Conservation (phyloP, 2,113 vertebrate species). For the Epinephelus cyanopodus region DNA sequence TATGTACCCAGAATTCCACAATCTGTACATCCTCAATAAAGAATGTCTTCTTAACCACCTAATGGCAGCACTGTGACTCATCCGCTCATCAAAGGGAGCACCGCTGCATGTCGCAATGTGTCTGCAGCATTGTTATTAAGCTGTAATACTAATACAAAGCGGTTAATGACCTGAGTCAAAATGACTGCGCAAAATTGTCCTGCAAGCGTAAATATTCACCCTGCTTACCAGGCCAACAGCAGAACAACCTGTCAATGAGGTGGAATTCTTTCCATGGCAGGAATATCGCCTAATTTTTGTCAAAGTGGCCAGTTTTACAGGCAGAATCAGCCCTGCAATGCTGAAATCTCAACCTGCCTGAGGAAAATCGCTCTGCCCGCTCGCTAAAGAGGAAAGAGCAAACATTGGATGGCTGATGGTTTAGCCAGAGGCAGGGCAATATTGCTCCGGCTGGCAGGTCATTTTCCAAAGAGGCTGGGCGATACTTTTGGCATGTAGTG, state of each 20-base stretch:
- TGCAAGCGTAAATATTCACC: background rate
- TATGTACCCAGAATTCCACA: too few relatives aligned
- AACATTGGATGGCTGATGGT: background rate
- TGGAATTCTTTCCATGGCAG: background rate
- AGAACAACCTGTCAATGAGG: background rate
- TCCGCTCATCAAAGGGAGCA: background rate
- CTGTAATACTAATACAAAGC: background rate
- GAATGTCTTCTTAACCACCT: background rate
- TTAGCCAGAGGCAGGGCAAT: constrained; percentile 12
- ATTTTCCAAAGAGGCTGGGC: constrained; percentile 16
- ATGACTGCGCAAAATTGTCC: background rate
- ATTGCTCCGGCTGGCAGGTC: constrained; percentile 29
- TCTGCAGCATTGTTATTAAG: constrained; percentile 5
- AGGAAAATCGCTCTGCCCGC: constrained; percentile 11
- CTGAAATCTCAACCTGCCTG: background rate
- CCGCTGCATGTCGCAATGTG: background rate
- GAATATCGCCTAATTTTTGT: constrained; percentile 1
- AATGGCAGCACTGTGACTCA: background rate
- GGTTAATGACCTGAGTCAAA: constrained; percentile 7
- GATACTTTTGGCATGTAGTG: constrained; percentile 22
- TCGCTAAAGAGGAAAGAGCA: background rate
- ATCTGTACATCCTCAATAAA: background rate
- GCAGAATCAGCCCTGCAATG: background rate
- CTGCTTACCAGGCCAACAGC: background rate
- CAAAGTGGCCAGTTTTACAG: background rate